Evolutionary conservation across 2,113 vertebrate species (phyloP), one percentile per base, ranked within the genome.

Genomic region (Rhineura floridana): DNA sequence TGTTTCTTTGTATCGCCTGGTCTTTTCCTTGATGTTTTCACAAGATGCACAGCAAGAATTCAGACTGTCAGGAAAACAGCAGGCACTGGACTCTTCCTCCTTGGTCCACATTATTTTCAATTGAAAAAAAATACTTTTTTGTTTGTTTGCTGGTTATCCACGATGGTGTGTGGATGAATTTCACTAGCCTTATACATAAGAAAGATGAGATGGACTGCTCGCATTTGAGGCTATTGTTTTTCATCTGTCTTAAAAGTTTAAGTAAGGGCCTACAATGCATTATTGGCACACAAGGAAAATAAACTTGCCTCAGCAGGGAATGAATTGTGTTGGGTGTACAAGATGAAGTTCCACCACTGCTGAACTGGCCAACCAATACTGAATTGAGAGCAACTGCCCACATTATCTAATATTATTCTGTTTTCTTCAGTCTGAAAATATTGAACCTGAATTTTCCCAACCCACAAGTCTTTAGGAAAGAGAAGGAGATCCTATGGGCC

Each of bases 221-320:
- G 39, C 13, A 2, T 42, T 86, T 44, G 84, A 89, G 84, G 84
- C 83, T 13, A 10, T 75, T 89, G 87, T 82, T 84, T 91, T 55
- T 65, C 67, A 25, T 91, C 92, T 11, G 19, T 85, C 85, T 91
- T 85, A 70, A 72, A 91, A 94, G 81, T 48, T 82, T 87, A 87
- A 87, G 30, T 19, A 82, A 93, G 87, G 87, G 44, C 75, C 70
- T 87, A 81, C 42, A 75, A 70, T 19, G 79, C 2, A 0, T 25
- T 69, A 62, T 67, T 69, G 77, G 90, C 79, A 89, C 87, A 84
- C n/a, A 1, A 0, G 7, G 48, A 42, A 46, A 72, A n/a, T 65
- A 69, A 63, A 19, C 62, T 33, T 67, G 72, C 76, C 39, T 59
- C 70, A 15, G 88, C 19, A 28, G 50, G 3, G 33, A 39, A 81